These are phyloP conservation scores for Tenthredo scrophulariae DNA, from an alignment of 2,888 invertebrate species.

Conservation along the genomic window DNA sequence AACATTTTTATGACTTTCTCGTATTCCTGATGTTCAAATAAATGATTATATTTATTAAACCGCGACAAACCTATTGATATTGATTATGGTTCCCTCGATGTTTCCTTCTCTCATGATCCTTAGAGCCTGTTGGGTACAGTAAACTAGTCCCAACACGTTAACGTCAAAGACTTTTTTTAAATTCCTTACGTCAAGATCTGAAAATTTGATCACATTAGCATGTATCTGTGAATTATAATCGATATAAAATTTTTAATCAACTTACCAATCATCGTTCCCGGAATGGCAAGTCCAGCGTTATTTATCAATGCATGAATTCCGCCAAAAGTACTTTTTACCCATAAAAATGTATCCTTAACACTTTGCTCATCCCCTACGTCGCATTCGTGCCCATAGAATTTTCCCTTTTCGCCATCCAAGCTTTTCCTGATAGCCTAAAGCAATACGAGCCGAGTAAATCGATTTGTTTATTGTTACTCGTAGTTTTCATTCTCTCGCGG, in stretches of 20 bases:
- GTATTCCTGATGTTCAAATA: neutral
- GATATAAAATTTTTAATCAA: neutral
- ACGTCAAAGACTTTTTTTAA: constrained; percentile 59
- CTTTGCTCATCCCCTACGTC: constrained; percentile 73
- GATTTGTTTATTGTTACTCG: neutral
- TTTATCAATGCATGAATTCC: constrained; percentile 75
- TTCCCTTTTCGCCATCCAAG: constrained; percentile 62
- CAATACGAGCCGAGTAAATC: neutral
- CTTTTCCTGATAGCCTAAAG: neutral
- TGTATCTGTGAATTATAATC: neutral
- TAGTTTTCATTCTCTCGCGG: neutral
- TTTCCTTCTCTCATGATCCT: constrained; percentile 65
- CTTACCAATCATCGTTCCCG: constrained; percentile 63
- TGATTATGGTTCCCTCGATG: constrained; percentile 65
- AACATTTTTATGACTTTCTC: neutral
- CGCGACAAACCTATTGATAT: constrained; percentile 65
- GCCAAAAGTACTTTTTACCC: constrained; percentile 71
- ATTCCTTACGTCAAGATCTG: constrained; percentile 50
- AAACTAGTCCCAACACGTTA: constrained; percentile 69
- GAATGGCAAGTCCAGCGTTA: constrained; percentile 71
- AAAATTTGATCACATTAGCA: constrained; percentile 14
- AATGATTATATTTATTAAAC: constrained; percentile 64
- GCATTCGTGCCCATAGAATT: constrained; percentile 71
- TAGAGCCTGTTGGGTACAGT: constrained; percentile 67
- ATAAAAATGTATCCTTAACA: constrained; percentile 70